These are phyloP conservation scores for Hydrotaea diabolus DNA, from an alignment of 2,888 invertebrate genomes.

Conservation along the genomic window DNA sequence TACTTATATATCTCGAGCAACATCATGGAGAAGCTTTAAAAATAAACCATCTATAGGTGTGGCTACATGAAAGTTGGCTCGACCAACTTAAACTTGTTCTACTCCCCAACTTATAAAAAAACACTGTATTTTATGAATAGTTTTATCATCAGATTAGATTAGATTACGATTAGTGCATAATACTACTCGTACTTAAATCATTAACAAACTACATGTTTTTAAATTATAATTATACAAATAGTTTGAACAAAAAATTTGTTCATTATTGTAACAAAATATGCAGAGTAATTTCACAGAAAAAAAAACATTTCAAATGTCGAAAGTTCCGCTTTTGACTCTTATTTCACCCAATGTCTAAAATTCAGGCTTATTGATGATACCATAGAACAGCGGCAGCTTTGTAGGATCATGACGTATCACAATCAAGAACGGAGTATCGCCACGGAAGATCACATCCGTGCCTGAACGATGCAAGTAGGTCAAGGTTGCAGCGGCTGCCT, in stretches of 20 bases:
- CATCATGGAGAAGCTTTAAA: too few relatives aligned
- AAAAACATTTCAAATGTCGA: not conserved
- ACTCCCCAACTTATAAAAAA: too few relatives aligned
- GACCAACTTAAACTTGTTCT: too few relatives aligned
- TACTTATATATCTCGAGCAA: too few relatives aligned
- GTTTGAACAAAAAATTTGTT: slow-evolving; percentile 21
- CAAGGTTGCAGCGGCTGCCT: slow-evolving; percentile 85
- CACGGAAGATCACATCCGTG: slow-evolving; percentile 81
- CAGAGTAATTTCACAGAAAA: not conserved
- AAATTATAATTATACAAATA: slow-evolving; percentile 13
- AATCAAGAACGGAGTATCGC: slow-evolving; percentile 86
- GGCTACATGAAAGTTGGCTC: too few relatives aligned
- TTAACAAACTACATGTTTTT: slow-evolving; percentile 2
- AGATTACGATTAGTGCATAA: not conserved
- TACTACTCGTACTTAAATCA: not conserved
- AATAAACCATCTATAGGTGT: too few relatives aligned
- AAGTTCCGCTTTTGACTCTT: not conserved
- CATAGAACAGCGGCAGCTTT: slow-evolving; percentile 85
- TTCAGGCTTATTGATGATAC: slow-evolving; percentile 83
- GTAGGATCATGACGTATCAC: slow-evolving; percentile 85
- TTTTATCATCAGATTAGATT: not conserved
- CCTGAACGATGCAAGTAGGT: slow-evolving; percentile 83
- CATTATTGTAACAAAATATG: slow-evolving; percentile 37
- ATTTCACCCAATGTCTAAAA: slow-evolving; percentile 33
- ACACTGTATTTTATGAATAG: too few relatives aligned